Percentiles rank a stretch among this genome's conserved stretches.
Conservation (phyloP, 2,113 vertebrate genomes). For the Brienomyrus brachyistius region DNA sequence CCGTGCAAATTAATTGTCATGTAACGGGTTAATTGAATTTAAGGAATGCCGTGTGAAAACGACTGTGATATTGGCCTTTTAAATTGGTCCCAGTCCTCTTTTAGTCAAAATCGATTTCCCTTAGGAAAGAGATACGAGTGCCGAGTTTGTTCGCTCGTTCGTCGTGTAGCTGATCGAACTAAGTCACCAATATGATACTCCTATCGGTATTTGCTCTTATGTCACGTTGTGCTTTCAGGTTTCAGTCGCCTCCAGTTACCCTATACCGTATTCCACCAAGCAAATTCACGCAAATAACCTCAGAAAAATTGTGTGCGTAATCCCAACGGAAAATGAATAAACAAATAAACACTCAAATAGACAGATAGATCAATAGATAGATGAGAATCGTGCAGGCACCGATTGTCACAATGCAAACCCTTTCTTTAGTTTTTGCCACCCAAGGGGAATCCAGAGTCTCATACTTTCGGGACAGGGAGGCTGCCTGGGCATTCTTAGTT, state of each 20-base stretch:
- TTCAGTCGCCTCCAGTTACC: background rate
- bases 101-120: background rate
- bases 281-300: background rate
- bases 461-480: constrained; percentile 58
- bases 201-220: background rate
- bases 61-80: background rate
- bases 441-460: constrained; percentile 39
- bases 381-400: background rate
- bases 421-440: background rate
- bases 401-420: background rate
- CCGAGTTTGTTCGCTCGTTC: background rate
- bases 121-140: background rate
- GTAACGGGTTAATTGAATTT: constrained; percentile 14
- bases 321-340: background rate
- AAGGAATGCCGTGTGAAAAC: background rate
- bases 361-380: too few relatives aligned
- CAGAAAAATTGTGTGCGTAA: background rate
- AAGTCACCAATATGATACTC: background rate
- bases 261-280: background rate
- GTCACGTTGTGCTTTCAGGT: background rate
- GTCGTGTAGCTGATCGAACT: background rate
- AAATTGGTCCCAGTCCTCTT: constrained; percentile 1
- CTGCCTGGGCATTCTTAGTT: constrained; percentile 46
- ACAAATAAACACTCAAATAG: background rate
- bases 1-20: constrained; percentile 8